A percentile compares a stretch with the other conserved stretches of the same genome.
Conservation (phyloP, 2,888 invertebrate species). For the Zaprionus bogoriensis region DNA sequence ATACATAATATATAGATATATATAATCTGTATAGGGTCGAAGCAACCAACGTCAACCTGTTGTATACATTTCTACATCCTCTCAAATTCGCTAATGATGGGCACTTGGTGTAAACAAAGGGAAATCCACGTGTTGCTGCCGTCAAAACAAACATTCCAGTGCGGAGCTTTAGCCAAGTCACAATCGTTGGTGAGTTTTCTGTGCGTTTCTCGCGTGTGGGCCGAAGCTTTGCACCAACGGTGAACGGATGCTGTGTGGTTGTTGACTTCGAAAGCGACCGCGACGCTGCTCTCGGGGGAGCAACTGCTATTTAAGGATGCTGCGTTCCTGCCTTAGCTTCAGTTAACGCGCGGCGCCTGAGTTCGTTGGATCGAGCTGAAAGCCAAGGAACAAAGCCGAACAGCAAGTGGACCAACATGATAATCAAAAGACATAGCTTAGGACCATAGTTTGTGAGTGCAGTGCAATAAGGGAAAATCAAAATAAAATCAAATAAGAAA, state of each 20-base stretch:
- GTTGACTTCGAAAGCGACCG: constrained; percentile 46
- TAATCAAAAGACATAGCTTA: constrained; percentile 39
- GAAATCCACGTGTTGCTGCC: constrained; percentile 37
- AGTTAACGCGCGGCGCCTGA: constrained; percentile 81
- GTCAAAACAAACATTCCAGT: constrained; percentile 44
- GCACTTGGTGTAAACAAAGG: constrained; percentile 21
- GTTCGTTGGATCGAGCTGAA: constrained; percentile 71
- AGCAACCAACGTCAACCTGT: too few relatives aligned
- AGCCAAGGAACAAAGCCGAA: constrained; percentile 29
- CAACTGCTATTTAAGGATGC: constrained; percentile 80
- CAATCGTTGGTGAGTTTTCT: constrained; percentile 33
- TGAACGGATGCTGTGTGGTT: constrained; percentile 45
- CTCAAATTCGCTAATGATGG: too few relatives aligned
- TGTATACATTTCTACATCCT: too few relatives aligned
- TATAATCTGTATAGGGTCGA: too few relatives aligned
- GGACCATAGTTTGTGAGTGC: constrained; percentile 16
- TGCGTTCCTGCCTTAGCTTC: constrained; percentile 78
- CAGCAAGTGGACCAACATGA: constrained; percentile 44
- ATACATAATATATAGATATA: too few relatives aligned
- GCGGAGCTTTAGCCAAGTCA: constrained; percentile 37
- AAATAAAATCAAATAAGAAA: constrained; percentile 2
- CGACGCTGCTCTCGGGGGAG: constrained; percentile 28
- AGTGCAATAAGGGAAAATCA: constrained; percentile 10
- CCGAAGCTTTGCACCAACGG: constrained; percentile 46
- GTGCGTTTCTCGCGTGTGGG: neutral